Conservation (phyloP, 2,113 vertebrate genomes). For the Hemichromis elongatus region DNA sequence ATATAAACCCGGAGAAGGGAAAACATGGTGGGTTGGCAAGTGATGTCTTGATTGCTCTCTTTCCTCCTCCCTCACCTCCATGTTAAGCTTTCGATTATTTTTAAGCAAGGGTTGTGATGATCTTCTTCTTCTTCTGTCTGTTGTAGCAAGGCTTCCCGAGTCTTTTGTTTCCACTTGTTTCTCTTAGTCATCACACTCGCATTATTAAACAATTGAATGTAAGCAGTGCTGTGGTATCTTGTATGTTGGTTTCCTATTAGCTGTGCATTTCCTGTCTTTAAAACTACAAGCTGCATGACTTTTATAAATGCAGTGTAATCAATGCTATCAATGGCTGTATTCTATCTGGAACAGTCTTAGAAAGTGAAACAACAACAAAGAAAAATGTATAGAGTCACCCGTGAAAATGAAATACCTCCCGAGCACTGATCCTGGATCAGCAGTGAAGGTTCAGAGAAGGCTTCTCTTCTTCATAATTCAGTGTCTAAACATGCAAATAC, state of each 20-base stretch:
- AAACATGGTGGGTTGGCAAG: too few relatives aligned
- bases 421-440: background rate
- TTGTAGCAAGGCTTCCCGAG: background rate
- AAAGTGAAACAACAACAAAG: background rate
- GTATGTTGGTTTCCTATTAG: background rate
- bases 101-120: background rate
- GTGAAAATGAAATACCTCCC: conserved; percentile 11
- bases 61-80: background rate
- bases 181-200: background rate
- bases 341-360: background rate
- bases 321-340: too few relatives aligned
- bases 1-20: too few relatives aligned
- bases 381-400: conserved; percentile 10
- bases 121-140: background rate
- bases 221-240: background rate
- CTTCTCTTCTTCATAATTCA: background rate
- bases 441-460: background rate
- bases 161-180: background rate
- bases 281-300: background rate
- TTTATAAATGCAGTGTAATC: background rate
- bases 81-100: background rate
- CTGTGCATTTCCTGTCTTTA: background rate
- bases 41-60: background rate
- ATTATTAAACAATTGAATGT: background rate
- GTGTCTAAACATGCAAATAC: conserved; percentile 7